These are phyloP conservation scores for Allacma fusca DNA, from an alignment of 2,888 invertebrate species.

Conservation along the genomic window DNA sequence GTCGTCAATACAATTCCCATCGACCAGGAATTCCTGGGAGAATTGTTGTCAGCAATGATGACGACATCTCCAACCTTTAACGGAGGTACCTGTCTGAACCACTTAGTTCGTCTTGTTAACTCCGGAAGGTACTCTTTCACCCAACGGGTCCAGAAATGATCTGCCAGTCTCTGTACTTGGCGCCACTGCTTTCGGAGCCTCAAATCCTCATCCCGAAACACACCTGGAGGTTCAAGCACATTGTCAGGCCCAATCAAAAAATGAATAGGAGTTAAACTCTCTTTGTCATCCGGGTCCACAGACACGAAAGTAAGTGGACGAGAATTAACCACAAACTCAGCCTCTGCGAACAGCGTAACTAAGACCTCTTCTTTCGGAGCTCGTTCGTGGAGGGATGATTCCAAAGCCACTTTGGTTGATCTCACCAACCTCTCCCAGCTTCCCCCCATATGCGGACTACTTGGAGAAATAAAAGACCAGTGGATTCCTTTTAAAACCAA, in stretches of 20 bases:
- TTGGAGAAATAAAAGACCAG: conserved; percentile 25
- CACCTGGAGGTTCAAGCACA: conserved; percentile 54
- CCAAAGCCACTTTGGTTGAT: conserved; percentile 28
- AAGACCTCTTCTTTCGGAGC: conserved; percentile 39
- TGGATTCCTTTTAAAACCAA: conserved; percentile 7
- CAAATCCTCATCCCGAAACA: conserved; percentile 54
- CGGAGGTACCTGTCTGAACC: conserved; percentile 29
- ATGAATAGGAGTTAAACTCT: conserved; percentile 62
- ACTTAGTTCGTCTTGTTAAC: conserved; percentile 54
- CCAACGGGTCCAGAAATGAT: conserved; percentile 59
- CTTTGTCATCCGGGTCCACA: conserved; percentile 56
- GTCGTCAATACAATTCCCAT: conserved; percentile 13
- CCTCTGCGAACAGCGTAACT: conserved; percentile 38
- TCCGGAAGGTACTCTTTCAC: conserved; percentile 56
- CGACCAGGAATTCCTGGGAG: conserved; percentile 41
- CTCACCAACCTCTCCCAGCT: conserved; percentile 35
- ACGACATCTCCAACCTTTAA: conserved; percentile 42
- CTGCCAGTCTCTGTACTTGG: conserved; percentile 57
- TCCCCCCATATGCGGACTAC: conserved; percentile 28
- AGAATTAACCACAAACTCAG: conserved; percentile 56
- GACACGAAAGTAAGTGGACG: conserved; percentile 60
- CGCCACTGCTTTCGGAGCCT: conserved; percentile 61
- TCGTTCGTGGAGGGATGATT: conserved; percentile 17
- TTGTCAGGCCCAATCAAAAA: conserved; percentile 60
- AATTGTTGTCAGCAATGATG: conserved; percentile 26